These are phyloP conservation scores for Temnopleurus reevesii DNA, from an alignment of 53 echinoderm and acorn worm species.

Conservation along the genomic window DNA sequence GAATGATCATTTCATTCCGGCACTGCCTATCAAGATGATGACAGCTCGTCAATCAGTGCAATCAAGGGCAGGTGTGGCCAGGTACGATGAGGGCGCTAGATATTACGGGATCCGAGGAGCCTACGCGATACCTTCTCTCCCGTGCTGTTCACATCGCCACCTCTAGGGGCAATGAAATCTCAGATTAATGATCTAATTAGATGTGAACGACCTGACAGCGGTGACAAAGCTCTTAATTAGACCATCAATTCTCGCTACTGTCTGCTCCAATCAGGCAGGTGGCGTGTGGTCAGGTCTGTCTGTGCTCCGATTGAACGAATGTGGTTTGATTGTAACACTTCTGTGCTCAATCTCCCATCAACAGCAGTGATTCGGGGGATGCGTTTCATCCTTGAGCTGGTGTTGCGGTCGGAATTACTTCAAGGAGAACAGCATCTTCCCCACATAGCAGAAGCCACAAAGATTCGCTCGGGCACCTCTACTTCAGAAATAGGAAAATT, in stretches of 20 bases:
- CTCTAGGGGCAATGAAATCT: background rate
- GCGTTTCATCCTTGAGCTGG: background rate
- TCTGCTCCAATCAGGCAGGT: background rate
- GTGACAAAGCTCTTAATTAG: conserved; percentile 28
- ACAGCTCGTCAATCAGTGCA: background rate
- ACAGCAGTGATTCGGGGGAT: background rate
- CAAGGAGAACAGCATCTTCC: background rate
- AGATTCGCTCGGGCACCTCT: background rate
- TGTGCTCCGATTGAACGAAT: background rate
- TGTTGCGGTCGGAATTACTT: background rate
- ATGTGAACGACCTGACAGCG: background rate
- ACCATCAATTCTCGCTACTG: background rate
- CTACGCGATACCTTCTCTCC: background rate
- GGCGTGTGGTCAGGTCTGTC: background rate
- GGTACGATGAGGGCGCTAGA: background rate
- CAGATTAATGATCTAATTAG: conserved; percentile 14
- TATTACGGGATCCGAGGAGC: background rate
- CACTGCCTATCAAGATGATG: conserved; percentile 13
- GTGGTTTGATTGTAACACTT: conserved; percentile 18
- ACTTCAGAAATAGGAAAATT: background rate
- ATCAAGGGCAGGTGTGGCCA: background rate
- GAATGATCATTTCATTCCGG: background rate
- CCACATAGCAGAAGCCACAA: background rate
- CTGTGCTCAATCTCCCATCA: background rate
- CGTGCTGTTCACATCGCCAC: background rate